A percentile compares a stretch with the other conserved stretches of the same genome.
These are phyloP conservation scores for Oncorhynchus gorbuscha DNA, from an alignment of 2,113 vertebrate species.

Conservation along the genomic window DNA sequence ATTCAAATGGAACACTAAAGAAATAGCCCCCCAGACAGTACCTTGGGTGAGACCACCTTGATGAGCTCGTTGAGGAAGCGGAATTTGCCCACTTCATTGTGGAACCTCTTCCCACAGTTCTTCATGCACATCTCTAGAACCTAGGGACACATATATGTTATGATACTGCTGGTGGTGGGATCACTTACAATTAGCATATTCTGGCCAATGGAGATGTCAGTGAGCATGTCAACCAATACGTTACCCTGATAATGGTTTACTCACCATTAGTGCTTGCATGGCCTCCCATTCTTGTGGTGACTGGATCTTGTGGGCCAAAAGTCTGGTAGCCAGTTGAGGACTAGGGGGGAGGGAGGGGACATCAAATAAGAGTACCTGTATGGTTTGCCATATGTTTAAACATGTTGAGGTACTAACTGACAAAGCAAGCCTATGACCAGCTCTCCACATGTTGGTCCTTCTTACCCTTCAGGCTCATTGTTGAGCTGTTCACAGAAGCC, in stretches of 20 bases:
- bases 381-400: background rate
- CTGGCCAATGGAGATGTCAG: too few relatives aligned
- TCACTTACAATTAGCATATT: too few relatives aligned
- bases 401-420: background rate
- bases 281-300: constrained; percentile 99
- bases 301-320: constrained; percentile 97
- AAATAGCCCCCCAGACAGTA: constrained; percentile 63
- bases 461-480: constrained; percentile 91
- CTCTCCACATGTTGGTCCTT: background rate
- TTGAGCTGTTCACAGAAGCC: constrained; percentile 91
- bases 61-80: constrained; percentile 91
- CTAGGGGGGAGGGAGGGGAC: constrained; percentile 58
- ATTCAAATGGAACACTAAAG: constrained; percentile 51
- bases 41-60: constrained; percentile 91
- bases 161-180: too few relatives aligned
- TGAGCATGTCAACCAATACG: too few relatives aligned
- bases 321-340: constrained; percentile 90
- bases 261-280: constrained; percentile 91
- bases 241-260: constrained; percentile 14
- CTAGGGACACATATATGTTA: constrained; percentile 59
- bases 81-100: constrained; percentile 88
- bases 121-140: constrained; percentile 94
- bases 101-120: constrained; percentile 91
- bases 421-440: background rate
- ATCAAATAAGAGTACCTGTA: background rate